phyloP scores from a whole-genome alignment of 2,113 vertebrate genomes.

The Mirounga angustirostris region DNA sequence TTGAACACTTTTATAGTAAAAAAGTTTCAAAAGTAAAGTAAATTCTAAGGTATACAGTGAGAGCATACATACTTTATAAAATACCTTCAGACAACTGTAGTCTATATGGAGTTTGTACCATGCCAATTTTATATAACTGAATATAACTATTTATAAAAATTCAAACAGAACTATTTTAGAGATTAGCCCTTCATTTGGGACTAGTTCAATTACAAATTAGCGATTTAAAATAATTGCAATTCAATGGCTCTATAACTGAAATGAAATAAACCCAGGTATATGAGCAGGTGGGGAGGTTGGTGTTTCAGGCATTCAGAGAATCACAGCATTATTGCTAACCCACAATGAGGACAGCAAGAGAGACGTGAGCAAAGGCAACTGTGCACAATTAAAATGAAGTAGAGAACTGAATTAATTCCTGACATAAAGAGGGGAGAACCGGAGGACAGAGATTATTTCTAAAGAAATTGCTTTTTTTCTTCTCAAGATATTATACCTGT shows the following conservation, averaged over 20 bases:
- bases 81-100: not conserved
- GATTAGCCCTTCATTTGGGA: not conserved
- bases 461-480: not conserved
- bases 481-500: not conserved
- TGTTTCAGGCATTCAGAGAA: not conserved
- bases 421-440: not conserved
- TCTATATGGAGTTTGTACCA: not conserved
- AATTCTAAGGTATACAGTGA: not conserved
- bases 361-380: not conserved
- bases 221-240: not conserved
- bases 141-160: not conserved
- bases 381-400: not conserved
- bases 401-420: not conserved
- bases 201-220: not conserved
- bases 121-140: not conserved
- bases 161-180: not conserved
- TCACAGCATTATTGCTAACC: not conserved
- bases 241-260: not conserved
- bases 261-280: not conserved
- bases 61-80: not conserved
- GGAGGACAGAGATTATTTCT: not conserved
- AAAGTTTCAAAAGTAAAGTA: not conserved
- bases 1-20: not conserved
- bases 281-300: not conserved
- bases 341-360: too few species aligned